Base-by-base conservation (phyloP, 1,140 invertebrate genomes). In the Manduca sexta region DNA sequence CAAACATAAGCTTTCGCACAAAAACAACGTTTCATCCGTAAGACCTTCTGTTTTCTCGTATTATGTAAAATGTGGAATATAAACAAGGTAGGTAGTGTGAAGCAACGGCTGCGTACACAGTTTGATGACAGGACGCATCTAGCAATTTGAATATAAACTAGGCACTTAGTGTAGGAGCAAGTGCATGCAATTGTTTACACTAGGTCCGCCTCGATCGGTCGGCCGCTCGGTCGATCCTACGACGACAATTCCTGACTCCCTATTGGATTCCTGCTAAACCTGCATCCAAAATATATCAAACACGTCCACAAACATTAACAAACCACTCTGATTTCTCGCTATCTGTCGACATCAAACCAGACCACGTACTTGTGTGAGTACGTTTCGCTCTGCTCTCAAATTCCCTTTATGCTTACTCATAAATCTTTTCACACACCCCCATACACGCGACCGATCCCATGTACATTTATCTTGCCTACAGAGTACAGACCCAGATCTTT, bases 111-210 rank as follows among this genome's bases (percentile, higher is more conserved):
- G 60, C 56, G 45, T 59, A 57, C 42, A 52, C 18, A 52, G 50
- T 58, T 47, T 37, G 56, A 68, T 13, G 41, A 60, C 60, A 57
- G 44, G 26, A 47, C 44, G 45, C 49, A 55, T 56, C 55, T 44
- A 62, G 55, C 66, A 67, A 69, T 69, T 64, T 69, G 66, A 72
- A 72, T 72, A 67, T 57, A 72, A 67, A 72, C 64, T 64, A 64
- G 64, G 43, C 59, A 56, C 54, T 64, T 64, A 64, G 39, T 51
- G 31, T 47, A 38, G 40, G 14, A 58, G 42, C 49, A 54, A 56
- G 39, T 62, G 62, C 60, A 58, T 41, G 45, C 58, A 54, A 64
- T 50, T 56, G 61, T 60, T 62, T 60, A 60, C 56, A 44, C 39
- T 45, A 26, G 43, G 51, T 21, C 39, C 17, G 45, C 41, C 41